A percentile compares a stretch with the other conserved stretches of the same genome.
phyloP scores from a whole-genome alignment of 1,140 invertebrate species.

The Leptestheria dahalacensis region DNA sequence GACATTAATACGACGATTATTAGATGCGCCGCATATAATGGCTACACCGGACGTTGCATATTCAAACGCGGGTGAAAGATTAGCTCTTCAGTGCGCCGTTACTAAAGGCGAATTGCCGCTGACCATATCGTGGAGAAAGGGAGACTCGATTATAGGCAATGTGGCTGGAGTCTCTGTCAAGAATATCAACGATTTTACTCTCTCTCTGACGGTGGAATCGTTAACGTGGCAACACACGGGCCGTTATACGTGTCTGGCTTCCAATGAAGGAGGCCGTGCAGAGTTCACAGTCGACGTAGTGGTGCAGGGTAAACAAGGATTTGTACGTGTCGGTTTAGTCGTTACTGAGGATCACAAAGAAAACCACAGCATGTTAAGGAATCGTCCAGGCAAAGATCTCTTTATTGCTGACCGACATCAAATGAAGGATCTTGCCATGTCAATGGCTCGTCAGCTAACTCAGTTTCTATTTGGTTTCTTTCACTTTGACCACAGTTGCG shows the following conservation, averaged over 20 bases:
- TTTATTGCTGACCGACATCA: neutral
- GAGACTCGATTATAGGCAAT: constrained; percentile 41
- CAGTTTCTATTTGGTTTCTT: neutral
- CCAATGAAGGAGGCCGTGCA: constrained; percentile 30
- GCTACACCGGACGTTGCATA: neutral
- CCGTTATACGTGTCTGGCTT: constrained; percentile 56
- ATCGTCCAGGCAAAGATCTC: neutral
- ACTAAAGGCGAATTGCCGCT: constrained; percentile 60
- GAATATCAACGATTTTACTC: constrained; percentile 57
- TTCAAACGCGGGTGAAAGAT: constrained; percentile 41
- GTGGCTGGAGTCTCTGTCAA: constrained; percentile 27
- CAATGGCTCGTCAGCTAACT: neutral
- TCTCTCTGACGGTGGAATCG: constrained; percentile 59
- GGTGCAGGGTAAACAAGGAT: constrained; percentile 18
- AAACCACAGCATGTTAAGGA: neutral
- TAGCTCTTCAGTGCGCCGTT: constrained; percentile 57
- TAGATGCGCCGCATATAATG: constrained; percentile 15
- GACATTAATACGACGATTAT: neutral
- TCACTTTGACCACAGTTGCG: too few relatives aligned
- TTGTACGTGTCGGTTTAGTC: neutral
- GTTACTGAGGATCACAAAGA: neutral
- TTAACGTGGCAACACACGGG: constrained; percentile 59
- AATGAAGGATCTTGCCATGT: constrained; percentile 1
- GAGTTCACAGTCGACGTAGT: constrained; percentile 17
- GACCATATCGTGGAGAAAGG: constrained; percentile 59